phyloP scores from a whole-genome alignment of 30 jellyfish, hydroid and myxozoan species.

The Pelagia noctiluca region DNA sequence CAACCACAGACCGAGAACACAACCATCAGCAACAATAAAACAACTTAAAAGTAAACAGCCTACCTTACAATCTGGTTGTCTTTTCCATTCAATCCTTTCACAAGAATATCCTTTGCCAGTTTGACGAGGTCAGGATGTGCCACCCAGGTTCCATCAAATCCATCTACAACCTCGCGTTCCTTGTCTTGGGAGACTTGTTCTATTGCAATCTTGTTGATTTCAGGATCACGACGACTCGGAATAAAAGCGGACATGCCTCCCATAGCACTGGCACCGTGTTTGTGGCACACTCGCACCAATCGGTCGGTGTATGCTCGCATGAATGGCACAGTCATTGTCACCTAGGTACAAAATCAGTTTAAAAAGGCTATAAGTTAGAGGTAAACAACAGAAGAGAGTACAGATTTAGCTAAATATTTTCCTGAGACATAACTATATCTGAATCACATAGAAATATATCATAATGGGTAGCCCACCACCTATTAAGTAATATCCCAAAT shows the following conservation, averaged over 20 bases:
- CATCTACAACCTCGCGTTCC: constrained; percentile 90
- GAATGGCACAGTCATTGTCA: constrained; percentile 90
- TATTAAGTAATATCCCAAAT: too few species aligned
- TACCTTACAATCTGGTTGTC: constrained; percentile 83
- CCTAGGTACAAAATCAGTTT: constrained; percentile 65
- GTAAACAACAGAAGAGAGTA: too few species aligned
- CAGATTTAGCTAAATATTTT: too few species aligned
- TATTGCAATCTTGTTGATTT: constrained; percentile 81
- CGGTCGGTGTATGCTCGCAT: constrained; percentile 91
- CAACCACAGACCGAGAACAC: too few species aligned
- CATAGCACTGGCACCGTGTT: constrained; percentile 97
- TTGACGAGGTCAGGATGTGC: constrained; percentile 94
- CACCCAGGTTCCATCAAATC: constrained; percentile 97
- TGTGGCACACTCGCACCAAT: constrained; percentile 86
- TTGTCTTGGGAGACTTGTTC: constrained; percentile 87
- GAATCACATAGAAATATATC: too few species aligned
- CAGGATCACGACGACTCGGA: constrained; percentile 96
- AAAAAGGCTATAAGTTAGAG: too few species aligned
- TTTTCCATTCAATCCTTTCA: constrained; percentile 64
- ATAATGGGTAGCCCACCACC: too few species aligned
- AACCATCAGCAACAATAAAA: not conserved
- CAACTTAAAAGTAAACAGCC: not conserved
- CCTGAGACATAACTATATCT: too few species aligned
- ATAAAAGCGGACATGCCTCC: constrained; percentile 98
- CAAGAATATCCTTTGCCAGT: constrained; percentile 82